These are phyloP conservation scores for Urocyon cinereoargenteus DNA, from an alignment of 2,797 vertebrate genomes.

Conservation along the genomic window DNA sequence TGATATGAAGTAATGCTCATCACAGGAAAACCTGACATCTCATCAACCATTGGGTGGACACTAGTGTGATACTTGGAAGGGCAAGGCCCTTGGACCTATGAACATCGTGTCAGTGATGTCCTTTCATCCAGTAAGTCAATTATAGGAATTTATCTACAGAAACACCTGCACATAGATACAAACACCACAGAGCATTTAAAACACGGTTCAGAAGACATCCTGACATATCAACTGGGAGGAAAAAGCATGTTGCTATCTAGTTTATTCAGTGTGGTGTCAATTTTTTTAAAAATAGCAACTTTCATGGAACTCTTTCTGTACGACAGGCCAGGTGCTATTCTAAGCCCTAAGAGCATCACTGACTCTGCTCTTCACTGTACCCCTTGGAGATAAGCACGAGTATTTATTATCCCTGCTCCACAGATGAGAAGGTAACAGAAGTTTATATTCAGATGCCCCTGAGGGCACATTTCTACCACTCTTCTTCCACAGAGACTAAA, in stretches of 20 bases:
- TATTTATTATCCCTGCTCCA: too few species aligned
- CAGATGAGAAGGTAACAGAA: not conserved
- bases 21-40: not conserved
- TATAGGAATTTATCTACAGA: not conserved
- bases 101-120: not conserved
- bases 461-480: not conserved
- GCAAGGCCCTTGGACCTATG: not conserved
- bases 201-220: not conserved
- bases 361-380: not conserved
- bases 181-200: not conserved
- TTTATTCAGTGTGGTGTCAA: not conserved
- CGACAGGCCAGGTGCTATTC: not conserved
- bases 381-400: not conserved
- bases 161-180: not conserved
- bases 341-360: too few species aligned
- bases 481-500: not conserved
- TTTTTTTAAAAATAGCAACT: not conserved
- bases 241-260: not conserved
- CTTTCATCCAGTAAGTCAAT: not conserved
- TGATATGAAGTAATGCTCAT: not conserved
- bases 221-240: too few species aligned
- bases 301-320: not conserved
- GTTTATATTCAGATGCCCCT: not conserved
- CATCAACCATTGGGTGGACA: fast-evolving
- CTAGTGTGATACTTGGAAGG: fast-evolving